Evolutionary conservation across 2,888 invertebrate genomes (phyloP), one percentile per base, ranked within the genome.

Genomic region (Tyria jacobaeae): DNA sequence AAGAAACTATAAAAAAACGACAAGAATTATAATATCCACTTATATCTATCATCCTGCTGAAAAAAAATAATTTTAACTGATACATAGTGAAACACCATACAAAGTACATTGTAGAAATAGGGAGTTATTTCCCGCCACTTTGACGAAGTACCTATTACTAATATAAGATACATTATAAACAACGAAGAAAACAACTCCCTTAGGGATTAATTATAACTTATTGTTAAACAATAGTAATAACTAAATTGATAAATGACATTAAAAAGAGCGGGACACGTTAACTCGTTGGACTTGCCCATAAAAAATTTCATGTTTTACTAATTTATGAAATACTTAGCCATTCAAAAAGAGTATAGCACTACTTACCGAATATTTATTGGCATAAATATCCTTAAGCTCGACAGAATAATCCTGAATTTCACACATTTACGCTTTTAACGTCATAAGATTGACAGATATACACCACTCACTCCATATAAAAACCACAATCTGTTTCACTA

Each of bases 361-460:
- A 96, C 96, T 96, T 93, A 96, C 96, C 94, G 95, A 95, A 94
- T 95, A 95, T 94, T 95, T 96, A 94, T 94, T 94, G 79, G 91
- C 86, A 89, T 95, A 94, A 90, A 95, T 95, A 94, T 95, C 95
- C 93, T 94, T 94, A 92, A 95, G 96, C 94, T 95, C 94, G 86
- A 94, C 89, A 80, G 95, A 95, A 94, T 95, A 96, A 94, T 95
- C 96, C 95, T 95, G 94, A 92, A 96, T 94, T 95, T 96, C 95
- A 93, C 95, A 95, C 95, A 95, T 96, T 91, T 94, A 94, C 89
- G 92, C 71, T 86, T 88, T 89, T 91, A 91, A 85, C 84, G 85
- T 89, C 91, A 92, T 91, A 84, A 90, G 85, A 91, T 90, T 92
- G 91, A 90, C 91, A 93, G 89, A 91, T 90, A 90, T 88, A 91